Evolutionary conservation across 2,113 vertebrate species (phyloP), one percentile per base, ranked within the genome.

Genomic region (Corythornis cristatus): DNA sequence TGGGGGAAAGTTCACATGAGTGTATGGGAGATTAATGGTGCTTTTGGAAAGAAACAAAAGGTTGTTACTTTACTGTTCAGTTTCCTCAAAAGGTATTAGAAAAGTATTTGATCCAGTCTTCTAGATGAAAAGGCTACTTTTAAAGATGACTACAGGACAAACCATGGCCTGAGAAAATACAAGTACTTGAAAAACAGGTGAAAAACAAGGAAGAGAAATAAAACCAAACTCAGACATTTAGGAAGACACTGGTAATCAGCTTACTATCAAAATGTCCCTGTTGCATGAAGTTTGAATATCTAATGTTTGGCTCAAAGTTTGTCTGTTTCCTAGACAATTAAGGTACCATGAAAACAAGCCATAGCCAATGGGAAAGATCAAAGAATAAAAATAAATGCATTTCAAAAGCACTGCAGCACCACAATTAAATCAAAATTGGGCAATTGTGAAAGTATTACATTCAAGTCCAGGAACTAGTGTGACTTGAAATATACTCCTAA

Each of bases 271-370:
- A 89, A 46, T 51, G 45, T 20, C 33, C 37, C 29, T 57, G 16
- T 25, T 90, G 83, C 71, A 37, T 95, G 43, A 83, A 26, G 13
- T 66, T 50, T 79, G 53, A 83, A 28, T 58, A 76, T 28, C 33
- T 80, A 12, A 48, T 25, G 31, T 62, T 73, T 67, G 40, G n/a
- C 60, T 73, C 89, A 56, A 81, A 78, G 40, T n/a, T 82, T 58
- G 23, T 67, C 86, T 80, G 79, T 61, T 86, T 94, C 78, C 78
- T 76, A 93, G 65, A 26, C 48, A 54, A 48, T 85, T 90, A 92
- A 91, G 86, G 78, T 61, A 86, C 46, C n/a, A 81, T 40, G 72
- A 95, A 94, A 95, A 88, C 66, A 89, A 95, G 65, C 21, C n/a
- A 54, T 29, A 75, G 86, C 28, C 51, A 76, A 68, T 45, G 43